Conservation (phyloP, 2,888 invertebrate genomes). For the Linyphia triangularis region DNA sequence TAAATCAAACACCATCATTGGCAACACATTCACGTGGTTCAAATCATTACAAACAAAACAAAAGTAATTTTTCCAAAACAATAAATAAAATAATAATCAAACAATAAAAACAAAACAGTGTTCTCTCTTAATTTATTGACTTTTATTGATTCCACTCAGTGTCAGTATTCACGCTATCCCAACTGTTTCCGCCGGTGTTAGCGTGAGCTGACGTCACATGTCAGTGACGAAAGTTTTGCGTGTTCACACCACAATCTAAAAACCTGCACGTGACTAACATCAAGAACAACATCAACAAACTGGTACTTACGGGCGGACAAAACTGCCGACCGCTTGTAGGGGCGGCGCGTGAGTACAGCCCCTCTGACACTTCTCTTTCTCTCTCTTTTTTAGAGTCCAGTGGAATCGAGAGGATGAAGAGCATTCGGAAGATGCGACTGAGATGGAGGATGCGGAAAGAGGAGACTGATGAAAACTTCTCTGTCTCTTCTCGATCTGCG, state of each 20-base stretch:
- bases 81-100: background rate
- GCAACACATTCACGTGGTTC: too few relatives aligned
- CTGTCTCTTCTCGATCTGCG: conserved; percentile 29
- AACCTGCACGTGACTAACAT: conserved; percentile 45
- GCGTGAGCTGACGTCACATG: background rate
- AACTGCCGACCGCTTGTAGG: background rate
- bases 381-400: background rate
- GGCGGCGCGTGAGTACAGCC: background rate
- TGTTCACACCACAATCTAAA: conserved; percentile 16
- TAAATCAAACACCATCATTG: too few relatives aligned
- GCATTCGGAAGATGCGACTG: background rate
- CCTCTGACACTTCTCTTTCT: background rate
- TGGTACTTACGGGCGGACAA: conserved; percentile 32
- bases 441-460: background rate
- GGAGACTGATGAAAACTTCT: conserved; percentile 1
- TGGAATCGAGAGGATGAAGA: background rate
- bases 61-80: background rate
- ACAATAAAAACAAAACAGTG: background rate
- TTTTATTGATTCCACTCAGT: background rate
- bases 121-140: background rate
- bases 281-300: conserved; percentile 58
- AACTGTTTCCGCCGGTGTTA: background rate
- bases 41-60: too few relatives aligned
- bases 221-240: conserved; percentile 5
- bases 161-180: background rate